A percentile compares a stretch with the other conserved stretches of the same genome.
phyloP scores from a whole-genome alignment of 2,797 vertebrate species.

The Hyperoplus immaculatus region DNA sequence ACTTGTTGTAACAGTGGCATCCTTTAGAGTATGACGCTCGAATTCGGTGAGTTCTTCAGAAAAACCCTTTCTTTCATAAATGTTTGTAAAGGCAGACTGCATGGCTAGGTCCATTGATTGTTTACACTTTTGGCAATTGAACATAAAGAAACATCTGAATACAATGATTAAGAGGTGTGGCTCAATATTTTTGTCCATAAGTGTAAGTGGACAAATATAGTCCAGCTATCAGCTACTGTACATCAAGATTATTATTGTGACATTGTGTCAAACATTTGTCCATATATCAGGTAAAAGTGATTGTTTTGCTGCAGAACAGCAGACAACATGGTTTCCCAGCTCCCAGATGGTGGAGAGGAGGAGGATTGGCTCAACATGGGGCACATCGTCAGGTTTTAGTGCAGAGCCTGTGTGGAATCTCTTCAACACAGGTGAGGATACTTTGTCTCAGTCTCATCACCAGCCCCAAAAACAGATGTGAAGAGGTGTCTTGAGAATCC shows the following conservation, averaged over 20 bases:
- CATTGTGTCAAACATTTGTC: not conserved
- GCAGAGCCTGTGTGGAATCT: slow-evolving; percentile 34
- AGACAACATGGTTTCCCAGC: slow-evolving; percentile 7
- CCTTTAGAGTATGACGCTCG: too few species aligned
- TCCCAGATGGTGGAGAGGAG: slow-evolving; percentile 9
- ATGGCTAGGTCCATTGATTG: too few species aligned
- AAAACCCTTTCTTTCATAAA: too few species aligned
- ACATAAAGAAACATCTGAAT: too few species aligned
- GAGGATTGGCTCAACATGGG: not conserved
- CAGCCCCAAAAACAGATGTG: slow-evolving; percentile 4
- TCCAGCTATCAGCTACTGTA: too few species aligned
- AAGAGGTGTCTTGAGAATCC: slow-evolving; percentile 26
- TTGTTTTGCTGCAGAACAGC: not conserved
- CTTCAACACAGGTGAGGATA: slow-evolving; percentile 37
- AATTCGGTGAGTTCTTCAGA: too few species aligned
- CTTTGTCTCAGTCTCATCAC: slow-evolving; percentile 25
- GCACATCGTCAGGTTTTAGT: slow-evolving; percentile 11
- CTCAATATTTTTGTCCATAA: too few species aligned
- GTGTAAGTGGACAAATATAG: too few species aligned
- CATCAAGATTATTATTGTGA: not conserved
- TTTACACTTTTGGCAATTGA: too few species aligned
- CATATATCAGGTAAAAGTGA: slow-evolving; percentile 9
- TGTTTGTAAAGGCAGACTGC: too few species aligned
- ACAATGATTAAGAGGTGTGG: too few species aligned
- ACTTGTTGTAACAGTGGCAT: too few species aligned